Evolutionary conservation across 2,797 vertebrate species (phyloP).

Genomic region (Phoebastria nigripes): DNA sequence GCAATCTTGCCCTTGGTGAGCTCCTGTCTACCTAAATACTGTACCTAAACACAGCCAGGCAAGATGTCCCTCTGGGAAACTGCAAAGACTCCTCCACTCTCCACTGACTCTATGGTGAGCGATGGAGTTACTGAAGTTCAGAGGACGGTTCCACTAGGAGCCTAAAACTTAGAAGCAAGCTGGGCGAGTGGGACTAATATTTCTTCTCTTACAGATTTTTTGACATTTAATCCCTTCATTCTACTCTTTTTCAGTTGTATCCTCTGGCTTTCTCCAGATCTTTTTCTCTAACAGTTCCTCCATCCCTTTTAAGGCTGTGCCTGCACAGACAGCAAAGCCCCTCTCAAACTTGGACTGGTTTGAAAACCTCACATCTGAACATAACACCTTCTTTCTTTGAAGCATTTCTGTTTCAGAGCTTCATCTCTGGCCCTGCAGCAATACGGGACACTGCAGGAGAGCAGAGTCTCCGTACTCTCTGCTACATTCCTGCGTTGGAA

Average conservation of each 20-base stretch:
- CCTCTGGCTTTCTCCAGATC: neutral
- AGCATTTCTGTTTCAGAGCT: neutral
- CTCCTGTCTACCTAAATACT: neutral
- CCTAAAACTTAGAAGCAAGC: neutral
- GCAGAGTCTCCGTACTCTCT: neutral
- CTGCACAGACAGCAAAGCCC: neutral
- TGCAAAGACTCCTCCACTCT: neutral
- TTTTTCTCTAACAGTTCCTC: neutral
- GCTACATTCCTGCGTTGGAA: neutral
- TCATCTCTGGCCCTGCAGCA: neutral
- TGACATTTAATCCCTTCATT: neutral
- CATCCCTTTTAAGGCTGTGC: neutral
- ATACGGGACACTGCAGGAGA: neutral
- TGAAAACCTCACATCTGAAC: neutral
- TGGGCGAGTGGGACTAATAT: neutral
- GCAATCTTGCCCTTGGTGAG: neutral
- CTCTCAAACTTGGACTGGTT: neutral
- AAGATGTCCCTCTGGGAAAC: neutral
- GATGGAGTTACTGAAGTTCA: neutral
- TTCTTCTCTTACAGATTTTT: neutral
- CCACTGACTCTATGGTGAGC: neutral
- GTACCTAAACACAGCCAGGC: neutral
- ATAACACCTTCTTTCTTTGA: neutral
- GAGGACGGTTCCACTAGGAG: neutral
- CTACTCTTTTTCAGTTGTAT: neutral